Base-by-base conservation (phyloP, 1,140 invertebrate species). In the Oncopeltus fasciatus region DNA sequence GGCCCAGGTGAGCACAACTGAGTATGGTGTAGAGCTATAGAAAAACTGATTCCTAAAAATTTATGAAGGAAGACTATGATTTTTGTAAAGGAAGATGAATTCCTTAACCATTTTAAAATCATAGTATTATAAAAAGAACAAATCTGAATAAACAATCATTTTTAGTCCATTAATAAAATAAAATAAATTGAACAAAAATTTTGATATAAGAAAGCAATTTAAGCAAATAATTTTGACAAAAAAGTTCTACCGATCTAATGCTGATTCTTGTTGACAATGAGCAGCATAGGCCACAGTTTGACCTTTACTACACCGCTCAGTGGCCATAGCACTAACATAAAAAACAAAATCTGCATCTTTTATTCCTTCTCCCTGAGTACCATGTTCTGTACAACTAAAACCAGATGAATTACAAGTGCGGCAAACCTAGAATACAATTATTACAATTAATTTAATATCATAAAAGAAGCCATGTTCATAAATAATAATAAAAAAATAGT, bases 261-360 rank as follows among this genome's bases (percentile, higher is more conserved):
- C 83, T 1, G 85, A 81, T 74, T 99, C 96, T 73, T 97, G 93
- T 73, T 98, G 95, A 73, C 96, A 99, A 73, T 99, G 95, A 4
- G 94, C 94, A 14, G 96, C 96, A 76, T 98, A 99, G 0, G 95
- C 95, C 16, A 93, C 91, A 0, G 95, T 98, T 63, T 92, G 77
- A 0, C 88, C 88, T 66, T 91, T 86, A 53, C 86, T 81, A 75
- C 95, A 99, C 26, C 94, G 78, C 67, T 91, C 85, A 0, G 95
- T 95, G 70, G 94, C 83, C 70, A 92, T 82, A 0, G 95, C 93
- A 16, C 93, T 96, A 12, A 99, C 90, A 73, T 98, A 99, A 67
- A 99, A 87, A 11, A 99, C 84, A 76, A 99, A 99, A 75, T 98
- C 94, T 0, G 92, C 86, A 66, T 88, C 82, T 49, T 80, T 76